These are phyloP conservation scores for Tetropium fuscum DNA, from an alignment of 2,888 invertebrate species.

Conservation along the genomic window DNA sequence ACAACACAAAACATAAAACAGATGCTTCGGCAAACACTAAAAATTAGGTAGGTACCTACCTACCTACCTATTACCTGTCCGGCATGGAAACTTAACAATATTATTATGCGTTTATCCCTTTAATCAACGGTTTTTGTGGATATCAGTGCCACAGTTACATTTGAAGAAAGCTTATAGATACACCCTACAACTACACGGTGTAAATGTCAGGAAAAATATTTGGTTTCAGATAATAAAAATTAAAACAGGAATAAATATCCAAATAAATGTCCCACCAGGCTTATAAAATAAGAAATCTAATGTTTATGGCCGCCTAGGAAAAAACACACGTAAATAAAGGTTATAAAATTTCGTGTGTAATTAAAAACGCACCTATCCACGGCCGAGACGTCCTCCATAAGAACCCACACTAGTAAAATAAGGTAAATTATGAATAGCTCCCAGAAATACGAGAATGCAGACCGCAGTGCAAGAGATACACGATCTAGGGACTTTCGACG, in stretches of 20 bases:
- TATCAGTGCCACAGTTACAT: too few relatives aligned
- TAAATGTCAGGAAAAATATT: constrained; percentile 19
- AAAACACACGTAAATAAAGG: background rate
- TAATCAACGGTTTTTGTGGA: too few relatives aligned
- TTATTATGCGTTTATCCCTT: too few relatives aligned
- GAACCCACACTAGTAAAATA: constrained; percentile 26
- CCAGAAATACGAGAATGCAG: constrained; percentile 15
- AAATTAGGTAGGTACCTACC: too few relatives aligned
- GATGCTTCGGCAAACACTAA: too few relatives aligned
- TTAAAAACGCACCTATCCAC: constrained; percentile 16
- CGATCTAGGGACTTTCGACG: constrained; percentile 40
- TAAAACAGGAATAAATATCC: constrained; percentile 5
- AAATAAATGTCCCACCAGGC: constrained; percentile 4
- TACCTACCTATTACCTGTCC: too few relatives aligned
- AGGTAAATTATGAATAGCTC: constrained; percentile 30
- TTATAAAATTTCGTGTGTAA: constrained; percentile 5
- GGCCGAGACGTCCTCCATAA: background rate
- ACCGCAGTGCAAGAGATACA: constrained; percentile 35
- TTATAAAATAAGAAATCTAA: constrained; percentile 3
- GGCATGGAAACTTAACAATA: too few relatives aligned
- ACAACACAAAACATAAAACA: too few relatives aligned
- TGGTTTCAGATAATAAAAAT: constrained; percentile 9
- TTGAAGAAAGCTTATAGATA: too few relatives aligned
- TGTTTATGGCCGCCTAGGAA: constrained; percentile 3
- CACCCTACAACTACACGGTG: too few relatives aligned